Conservation (phyloP, 2,113 vertebrate genomes). For the Sciurus niger region DNA sequence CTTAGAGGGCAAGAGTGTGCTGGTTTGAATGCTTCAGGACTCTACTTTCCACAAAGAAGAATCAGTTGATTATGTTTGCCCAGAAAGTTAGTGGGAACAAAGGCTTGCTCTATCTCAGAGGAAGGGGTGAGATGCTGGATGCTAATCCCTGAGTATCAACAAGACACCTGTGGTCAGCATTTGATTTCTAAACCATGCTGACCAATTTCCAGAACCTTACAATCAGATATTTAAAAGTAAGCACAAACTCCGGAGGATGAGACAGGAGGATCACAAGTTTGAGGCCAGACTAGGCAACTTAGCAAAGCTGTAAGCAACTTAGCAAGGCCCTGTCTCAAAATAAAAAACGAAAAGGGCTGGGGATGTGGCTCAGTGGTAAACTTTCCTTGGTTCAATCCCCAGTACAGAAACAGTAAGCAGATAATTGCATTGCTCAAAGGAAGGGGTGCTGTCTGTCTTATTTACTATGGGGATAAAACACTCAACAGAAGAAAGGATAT, state of each 20-base stretch:
- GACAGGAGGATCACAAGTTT: neutral
- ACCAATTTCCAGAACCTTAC: neutral
- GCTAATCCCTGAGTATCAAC: neutral
- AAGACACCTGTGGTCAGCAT: neutral
- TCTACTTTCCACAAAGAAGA: neutral
- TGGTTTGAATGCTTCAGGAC: neutral
- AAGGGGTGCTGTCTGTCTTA: neutral
- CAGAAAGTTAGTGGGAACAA: conserved; percentile 33
- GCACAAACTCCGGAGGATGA: neutral
- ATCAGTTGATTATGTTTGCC: neutral
- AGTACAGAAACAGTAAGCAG: neutral
- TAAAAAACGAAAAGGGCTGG: neutral
- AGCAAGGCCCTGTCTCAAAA: neutral
- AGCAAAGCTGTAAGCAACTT: neutral
- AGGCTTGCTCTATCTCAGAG: neutral
- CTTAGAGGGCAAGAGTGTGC: conserved; percentile 11
- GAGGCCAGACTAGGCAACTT: neutral
- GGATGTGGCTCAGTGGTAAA: neutral
- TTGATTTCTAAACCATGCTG: conserved; percentile 1
- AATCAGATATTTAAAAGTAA: conserved; percentile 22
- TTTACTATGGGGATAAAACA: neutral
- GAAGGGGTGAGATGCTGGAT: neutral
- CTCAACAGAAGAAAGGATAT: conserved; percentile 25
- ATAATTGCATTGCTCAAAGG: neutral
- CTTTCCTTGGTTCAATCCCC: neutral